These are phyloP conservation scores for Montipora efflorescens DNA, from an alignment of 64 coral and sea anemone genomes.

Conservation along the genomic window DNA sequence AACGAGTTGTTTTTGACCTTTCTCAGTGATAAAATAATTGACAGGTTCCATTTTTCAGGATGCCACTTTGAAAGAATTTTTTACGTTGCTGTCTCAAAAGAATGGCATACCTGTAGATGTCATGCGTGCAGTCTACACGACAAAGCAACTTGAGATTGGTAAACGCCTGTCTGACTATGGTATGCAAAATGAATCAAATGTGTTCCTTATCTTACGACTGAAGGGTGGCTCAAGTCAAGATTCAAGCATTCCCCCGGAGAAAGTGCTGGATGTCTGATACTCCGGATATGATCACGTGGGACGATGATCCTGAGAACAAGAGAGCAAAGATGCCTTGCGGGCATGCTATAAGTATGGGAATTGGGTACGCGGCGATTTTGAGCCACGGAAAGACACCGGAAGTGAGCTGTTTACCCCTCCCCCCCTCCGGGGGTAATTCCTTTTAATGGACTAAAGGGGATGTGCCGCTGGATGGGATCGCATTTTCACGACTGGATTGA, in stretches of 20 bases:
- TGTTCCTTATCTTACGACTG: conserved; percentile 16
- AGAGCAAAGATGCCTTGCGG: conserved; percentile 95
- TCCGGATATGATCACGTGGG: conserved; percentile 98
- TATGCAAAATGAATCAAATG: not conserved
- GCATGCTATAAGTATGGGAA: conserved; percentile 83
- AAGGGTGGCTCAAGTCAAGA: not conserved
- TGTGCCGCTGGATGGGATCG: too few relatives aligned
- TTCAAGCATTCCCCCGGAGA: conserved; percentile 3
- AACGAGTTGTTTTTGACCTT: too few relatives aligned
- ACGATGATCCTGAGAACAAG: conserved; percentile 84
- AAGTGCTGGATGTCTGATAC: conserved; percentile 58
- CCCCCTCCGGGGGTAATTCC: too few relatives aligned
- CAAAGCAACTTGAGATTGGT: conserved; percentile 23
- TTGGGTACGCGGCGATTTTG: too few relatives aligned
- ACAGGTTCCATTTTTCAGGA: conserved; percentile 52
- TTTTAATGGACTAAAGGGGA: too few relatives aligned
- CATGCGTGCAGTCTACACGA: conserved; percentile 21
- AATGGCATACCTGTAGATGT: conserved; percentile 24
- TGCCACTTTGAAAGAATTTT: conserved; percentile 56
- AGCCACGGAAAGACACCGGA: too few relatives aligned
- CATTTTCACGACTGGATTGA: too few relatives aligned
- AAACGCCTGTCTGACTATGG: conserved; percentile 38
- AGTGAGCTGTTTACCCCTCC: too few relatives aligned
- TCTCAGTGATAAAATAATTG: too few relatives aligned
- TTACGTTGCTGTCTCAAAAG: conserved; percentile 1